Conservation (phyloP, 2,888 invertebrate species). For the Metallyticus violacea region DNA sequence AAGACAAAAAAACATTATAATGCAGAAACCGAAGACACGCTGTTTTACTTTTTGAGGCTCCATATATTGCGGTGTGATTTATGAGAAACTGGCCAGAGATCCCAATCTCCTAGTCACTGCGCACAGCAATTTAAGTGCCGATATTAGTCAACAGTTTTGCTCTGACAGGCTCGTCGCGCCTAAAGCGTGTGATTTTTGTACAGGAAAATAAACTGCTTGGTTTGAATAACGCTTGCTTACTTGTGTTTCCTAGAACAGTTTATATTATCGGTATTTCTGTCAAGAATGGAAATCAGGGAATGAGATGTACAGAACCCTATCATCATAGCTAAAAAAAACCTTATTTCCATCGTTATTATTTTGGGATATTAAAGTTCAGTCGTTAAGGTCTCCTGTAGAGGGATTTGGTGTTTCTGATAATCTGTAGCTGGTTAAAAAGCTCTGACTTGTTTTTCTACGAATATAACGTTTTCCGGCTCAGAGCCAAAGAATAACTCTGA, state of each 20-base stretch:
- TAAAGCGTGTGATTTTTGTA: neutral
- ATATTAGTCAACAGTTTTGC: neutral
- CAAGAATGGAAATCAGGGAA: neutral
- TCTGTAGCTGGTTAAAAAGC: no score
- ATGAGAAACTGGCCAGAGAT: neutral
- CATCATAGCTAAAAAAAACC: no score
- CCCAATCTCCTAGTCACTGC: neutral
- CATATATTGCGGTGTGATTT: neutral
- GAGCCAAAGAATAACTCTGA: no score
- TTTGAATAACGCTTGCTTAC: neutral
- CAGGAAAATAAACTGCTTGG: no score
- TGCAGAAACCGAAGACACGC: neutral
- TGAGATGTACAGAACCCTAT: neutral
- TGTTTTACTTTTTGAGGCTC: neutral
- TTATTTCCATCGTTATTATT: no score
- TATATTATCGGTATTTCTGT: neutral
- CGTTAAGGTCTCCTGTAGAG: no score
- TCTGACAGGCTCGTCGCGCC: neutral
- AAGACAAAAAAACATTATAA: neutral
- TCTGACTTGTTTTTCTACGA: no score
- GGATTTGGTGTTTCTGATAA: no score
- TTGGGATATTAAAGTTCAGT: no score
- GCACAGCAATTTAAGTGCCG: neutral
- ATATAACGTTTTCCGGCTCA: no score
- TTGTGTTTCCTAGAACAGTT: neutral